These are phyloP conservation scores for Theonella swinhoei DNA, from an alignment of 37 sponge, comb jelly and placozoan genomes.

Conservation along the genomic window DNA sequence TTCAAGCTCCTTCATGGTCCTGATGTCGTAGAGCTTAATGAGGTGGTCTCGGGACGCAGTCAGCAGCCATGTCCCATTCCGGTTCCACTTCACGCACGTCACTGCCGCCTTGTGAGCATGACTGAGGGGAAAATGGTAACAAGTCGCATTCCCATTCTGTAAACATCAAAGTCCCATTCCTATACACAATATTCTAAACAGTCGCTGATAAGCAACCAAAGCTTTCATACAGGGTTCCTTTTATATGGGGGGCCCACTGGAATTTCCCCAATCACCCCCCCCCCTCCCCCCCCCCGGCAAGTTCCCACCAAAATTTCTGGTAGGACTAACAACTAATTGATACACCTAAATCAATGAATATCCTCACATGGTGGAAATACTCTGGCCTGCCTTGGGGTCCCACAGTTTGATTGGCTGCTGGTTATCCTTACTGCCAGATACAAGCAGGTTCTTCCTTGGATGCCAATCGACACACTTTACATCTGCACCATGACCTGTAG, in stretches of 20 bases:
- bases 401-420: slow-evolving; percentile 97
- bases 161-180: too few species aligned
- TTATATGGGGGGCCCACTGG: too few species aligned
- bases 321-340: too few species aligned
- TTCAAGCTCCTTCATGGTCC: slow-evolving; percentile 94
- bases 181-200: too few species aligned
- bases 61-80: slow-evolving; percentile 95
- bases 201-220: too few species aligned
- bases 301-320: too few species aligned
- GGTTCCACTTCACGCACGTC: slow-evolving; percentile 85
- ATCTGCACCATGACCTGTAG: slow-evolving; percentile 97
- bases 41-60: slow-evolving; percentile 92
- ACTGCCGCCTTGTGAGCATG: slow-evolving; percentile 95
- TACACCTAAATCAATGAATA: too few species aligned
- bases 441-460: slow-evolving; percentile 87
- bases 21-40: slow-evolving; percentile 92
- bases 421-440: slow-evolving; percentile 94
- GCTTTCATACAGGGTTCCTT: too few species aligned
- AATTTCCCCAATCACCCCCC: too few species aligned
- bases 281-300: too few species aligned
- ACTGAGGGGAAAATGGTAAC: slow-evolving; percentile 25
- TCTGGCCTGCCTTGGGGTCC: slow-evolving; percentile 91
- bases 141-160: too few species aligned
- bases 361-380: slow-evolving; percentile 86
- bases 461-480: slow-evolving; percentile 96